Evolutionary conservation across 2,888 invertebrate genomes (phyloP).

Genomic region (Acronicta psi): DNA sequence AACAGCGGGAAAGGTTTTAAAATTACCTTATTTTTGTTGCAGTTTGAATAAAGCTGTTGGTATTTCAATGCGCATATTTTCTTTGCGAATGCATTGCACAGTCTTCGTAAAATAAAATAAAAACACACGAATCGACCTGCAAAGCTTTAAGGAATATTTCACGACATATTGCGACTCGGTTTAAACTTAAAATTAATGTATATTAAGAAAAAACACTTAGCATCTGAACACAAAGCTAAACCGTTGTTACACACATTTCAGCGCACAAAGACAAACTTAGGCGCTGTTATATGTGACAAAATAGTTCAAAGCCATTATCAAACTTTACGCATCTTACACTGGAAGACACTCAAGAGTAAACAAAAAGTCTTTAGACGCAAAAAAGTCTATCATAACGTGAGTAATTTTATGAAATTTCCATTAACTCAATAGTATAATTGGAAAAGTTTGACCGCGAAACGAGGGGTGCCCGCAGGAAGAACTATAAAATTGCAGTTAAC

Average conservation of each 20-base stretch:
- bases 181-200: slow-evolving; percentile 11
- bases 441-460: slow-evolving; percentile 73
- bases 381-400: slow-evolving; percentile 61
- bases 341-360: slow-evolving; percentile 40
- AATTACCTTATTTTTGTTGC: slow-evolving; percentile 12
- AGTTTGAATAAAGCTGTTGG: slow-evolving; percentile 7
- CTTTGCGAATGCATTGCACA: slow-evolving; percentile 4
- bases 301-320: slow-evolving; percentile 28
- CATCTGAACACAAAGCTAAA: slow-evolving; percentile 6
- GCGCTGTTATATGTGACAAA: slow-evolving; percentile 8
- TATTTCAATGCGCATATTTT: slow-evolving; percentile 1
- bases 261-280: slow-evolving; percentile 9
- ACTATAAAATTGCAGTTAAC: slow-evolving; percentile 82
- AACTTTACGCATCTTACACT: slow-evolving; percentile 31
- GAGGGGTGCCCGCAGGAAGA: slow-evolving; percentile 67
- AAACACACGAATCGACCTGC: neutral
- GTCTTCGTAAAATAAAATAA: slow-evolving; percentile 7
- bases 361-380: slow-evolving; percentile 58
- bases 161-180: neutral
- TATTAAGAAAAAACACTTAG: neutral
- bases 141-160: neutral
- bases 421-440: slow-evolving; percentile 76
- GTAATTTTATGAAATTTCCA: slow-evolving; percentile 72
- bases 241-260: slow-evolving; percentile 7
- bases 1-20: slow-evolving; percentile 11